Evolutionary conservation across 2,113 vertebrate species (phyloP), one percentile per base, ranked within the genome.

Genomic region (Megaptera novaeangliae): DNA sequence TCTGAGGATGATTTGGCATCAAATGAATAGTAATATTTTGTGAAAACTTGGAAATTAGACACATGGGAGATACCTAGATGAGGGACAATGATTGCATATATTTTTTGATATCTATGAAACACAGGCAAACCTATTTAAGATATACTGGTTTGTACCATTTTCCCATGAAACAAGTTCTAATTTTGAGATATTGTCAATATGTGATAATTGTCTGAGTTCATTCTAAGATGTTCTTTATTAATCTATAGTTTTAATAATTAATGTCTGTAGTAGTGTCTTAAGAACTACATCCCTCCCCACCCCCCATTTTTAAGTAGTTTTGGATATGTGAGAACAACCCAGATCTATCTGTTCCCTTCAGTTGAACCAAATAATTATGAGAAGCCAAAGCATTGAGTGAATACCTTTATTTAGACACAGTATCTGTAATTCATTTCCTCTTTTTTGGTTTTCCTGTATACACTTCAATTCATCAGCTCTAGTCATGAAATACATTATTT

Each of bases 401-500:
- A 72, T 61, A 61, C 29, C 20, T 59, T 88, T 71, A 31, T 77
- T 95, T 91, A 41, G 10, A 93, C 63, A 64, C 0, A 34, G 12
- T 63, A 46, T 77, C 44, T 92, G 5, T 88, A 89, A 75, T 68
- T 90, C 18, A 93, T 18, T 29, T 12, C 7, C 36, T 59, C 23
- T 0, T 82, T 81, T 72, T 64, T 78, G 8, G 9, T 52, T 69
- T 83, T 91, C 3, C 36, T 81, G 1, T 78, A 80, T 41, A n/a
- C 25, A 46, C 7, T 63, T 57, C 0, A 2, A 86, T 82, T 88
- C 46, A 20, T 88, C 23, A 88, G 3, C 9, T 90, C 3, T 86
- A 85, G n/a, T 46, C 25, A 94, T 87, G 66, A 91, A 95, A 66
- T 31, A 57, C 23, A 36, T 93, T 95, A n/a, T 85, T 93, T 88